Conservation (phyloP, 2,888 invertebrate species). For the Dexiosoma caninum region DNA sequence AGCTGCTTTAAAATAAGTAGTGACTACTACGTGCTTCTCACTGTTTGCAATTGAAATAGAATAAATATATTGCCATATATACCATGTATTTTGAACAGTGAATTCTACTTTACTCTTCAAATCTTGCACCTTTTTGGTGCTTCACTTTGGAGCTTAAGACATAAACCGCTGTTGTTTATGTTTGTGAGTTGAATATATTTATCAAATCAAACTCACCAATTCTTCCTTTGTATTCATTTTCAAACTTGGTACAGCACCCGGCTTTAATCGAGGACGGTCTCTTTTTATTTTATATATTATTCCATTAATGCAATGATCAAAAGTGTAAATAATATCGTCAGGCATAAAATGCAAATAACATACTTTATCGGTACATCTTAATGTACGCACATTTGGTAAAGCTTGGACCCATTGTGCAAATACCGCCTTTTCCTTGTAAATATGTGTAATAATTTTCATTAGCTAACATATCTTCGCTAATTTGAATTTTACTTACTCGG, state of each 20-base stretch:
- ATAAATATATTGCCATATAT: no score
- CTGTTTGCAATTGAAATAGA: no score
- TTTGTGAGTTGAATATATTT: no score
- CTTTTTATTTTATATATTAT: constrained; percentile 68
- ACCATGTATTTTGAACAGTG: no score
- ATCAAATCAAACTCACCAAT: constrained; percentile 35
- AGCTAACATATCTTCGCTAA: background rate
- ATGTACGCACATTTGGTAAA: constrained; percentile 66
- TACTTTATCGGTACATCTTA: constrained; percentile 68
- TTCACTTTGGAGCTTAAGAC: no score
- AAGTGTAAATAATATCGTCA: constrained; percentile 67
- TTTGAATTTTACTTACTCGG: constrained; percentile 55
- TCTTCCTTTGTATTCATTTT: constrained; percentile 63
- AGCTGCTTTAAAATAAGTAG: no score
- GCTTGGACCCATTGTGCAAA: constrained; percentile 67
- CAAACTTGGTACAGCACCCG: constrained; percentile 67
- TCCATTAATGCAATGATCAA: constrained; percentile 70
- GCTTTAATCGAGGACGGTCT: constrained; percentile 67
- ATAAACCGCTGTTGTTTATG: no score
- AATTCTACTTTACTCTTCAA: no score
- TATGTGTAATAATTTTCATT: background rate
- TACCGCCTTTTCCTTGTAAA: constrained; percentile 62
- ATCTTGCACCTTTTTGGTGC: no score
- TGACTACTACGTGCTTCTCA: no score
- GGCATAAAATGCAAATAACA: constrained; percentile 69